These are phyloP conservation scores for Coleophora flavipennella DNA, from an alignment of 2,888 invertebrate genomes.

Conservation along the genomic window DNA sequence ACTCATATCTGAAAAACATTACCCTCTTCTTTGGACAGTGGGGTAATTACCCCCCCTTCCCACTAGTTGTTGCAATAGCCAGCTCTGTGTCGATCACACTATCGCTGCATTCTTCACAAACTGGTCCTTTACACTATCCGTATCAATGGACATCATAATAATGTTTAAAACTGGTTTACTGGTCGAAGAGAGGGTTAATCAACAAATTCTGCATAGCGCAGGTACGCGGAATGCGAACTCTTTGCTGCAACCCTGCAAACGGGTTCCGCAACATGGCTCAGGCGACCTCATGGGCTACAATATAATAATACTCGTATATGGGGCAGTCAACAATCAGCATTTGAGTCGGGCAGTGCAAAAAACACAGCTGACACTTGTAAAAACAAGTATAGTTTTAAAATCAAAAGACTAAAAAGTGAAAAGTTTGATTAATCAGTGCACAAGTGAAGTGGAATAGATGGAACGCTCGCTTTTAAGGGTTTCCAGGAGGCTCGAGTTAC, in stretches of 20 bases:
- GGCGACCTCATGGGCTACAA: too few species aligned
- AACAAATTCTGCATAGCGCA: constrained; percentile 29
- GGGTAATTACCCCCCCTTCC: too few species aligned
- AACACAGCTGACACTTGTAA: background rate
- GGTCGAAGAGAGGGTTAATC: constrained; percentile 23
- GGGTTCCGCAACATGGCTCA: constrained; percentile 30
- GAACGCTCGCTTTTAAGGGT: constrained; percentile 18
- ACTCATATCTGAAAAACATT: too few species aligned
- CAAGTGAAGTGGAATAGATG: constrained; percentile 16
- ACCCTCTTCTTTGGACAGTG: too few species aligned
- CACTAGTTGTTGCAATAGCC: constrained; percentile 5
- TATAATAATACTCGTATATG: too few species aligned
- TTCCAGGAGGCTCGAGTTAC: too few species aligned
- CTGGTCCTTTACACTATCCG: constrained; percentile 13
- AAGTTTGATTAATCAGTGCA: constrained; percentile 14
- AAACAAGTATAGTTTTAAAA: background rate
- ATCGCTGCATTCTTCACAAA: constrained; percentile 19
- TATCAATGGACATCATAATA: constrained; percentile 13
- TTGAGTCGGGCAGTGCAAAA: too few species aligned
- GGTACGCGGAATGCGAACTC: constrained; percentile 57
- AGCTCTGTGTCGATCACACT: constrained; percentile 30
- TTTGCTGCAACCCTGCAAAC: constrained; percentile 42
- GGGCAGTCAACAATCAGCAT: too few species aligned
- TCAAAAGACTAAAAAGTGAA: constrained; percentile 12
- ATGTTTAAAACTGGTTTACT: constrained; percentile 28